Percentiles rank a stretch among this genome's conserved stretches.
Evolutionary conservation across 2,888 invertebrate species (phyloP).

Genomic region (Alviniconcha strummeri): DNA sequence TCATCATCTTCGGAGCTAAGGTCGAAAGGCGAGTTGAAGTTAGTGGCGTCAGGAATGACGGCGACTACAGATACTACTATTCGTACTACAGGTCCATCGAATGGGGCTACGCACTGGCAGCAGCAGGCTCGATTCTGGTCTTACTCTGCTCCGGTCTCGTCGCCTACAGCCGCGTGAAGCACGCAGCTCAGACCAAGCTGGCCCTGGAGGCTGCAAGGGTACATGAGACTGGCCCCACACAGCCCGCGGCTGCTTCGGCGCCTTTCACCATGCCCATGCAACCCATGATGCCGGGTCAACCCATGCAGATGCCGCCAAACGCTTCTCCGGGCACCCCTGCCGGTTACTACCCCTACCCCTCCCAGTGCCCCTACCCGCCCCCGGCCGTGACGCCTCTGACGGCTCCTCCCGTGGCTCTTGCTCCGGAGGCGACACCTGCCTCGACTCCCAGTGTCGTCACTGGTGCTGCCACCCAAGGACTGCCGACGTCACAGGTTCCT

Average conservation of each 20-base stretch:
- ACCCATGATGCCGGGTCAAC: not conserved
- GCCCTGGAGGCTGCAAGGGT: not conserved
- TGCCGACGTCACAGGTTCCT: slow-evolving; percentile 6
- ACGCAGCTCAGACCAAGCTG: not conserved
- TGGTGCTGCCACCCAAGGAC: not conserved
- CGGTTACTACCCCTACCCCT: not conserved
- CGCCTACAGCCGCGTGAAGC: not conserved
- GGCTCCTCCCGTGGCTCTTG: not conserved
- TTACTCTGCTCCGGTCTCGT: not conserved
- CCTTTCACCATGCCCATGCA: not conserved
- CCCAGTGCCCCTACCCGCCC: not conserved
- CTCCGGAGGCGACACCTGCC: not conserved
- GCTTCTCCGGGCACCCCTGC: too few relatives aligned
- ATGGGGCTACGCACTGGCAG: not conserved
- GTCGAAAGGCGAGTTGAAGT: not conserved
- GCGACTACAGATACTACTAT: not conserved
- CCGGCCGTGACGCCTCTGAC: not conserved
- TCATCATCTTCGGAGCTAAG: not conserved
- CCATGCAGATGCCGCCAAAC: too few relatives aligned
- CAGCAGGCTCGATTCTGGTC: not conserved
- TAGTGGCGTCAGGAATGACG: too few relatives aligned
- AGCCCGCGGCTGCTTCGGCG: not conserved
- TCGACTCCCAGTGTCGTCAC: too few relatives aligned
- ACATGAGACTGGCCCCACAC: not conserved
- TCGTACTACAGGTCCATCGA: not conserved